phyloP scores from a whole-genome alignment of 1,140 invertebrate species.

The Hyposmocoma kahamanoa region DNA sequence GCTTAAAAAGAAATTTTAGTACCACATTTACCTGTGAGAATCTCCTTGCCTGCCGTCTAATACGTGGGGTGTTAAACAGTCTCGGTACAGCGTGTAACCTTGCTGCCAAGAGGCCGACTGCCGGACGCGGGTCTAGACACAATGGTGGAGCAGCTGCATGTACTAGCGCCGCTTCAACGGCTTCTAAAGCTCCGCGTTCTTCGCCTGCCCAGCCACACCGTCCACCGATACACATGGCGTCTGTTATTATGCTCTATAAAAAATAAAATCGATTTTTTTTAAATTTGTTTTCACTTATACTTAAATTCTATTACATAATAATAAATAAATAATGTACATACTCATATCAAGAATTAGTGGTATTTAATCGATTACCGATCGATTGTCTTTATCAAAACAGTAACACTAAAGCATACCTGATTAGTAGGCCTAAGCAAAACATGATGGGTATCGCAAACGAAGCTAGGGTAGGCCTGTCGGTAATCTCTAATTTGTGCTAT shows the following conservation, averaged over 20 bases:
- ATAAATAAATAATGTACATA: no score
- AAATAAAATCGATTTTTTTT: neutral
- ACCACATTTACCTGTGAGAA: slow-evolving; percentile 86
- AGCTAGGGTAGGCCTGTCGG: slow-evolving; percentile 83
- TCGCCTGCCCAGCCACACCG: slow-evolving; percentile 84
- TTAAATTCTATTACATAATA: no score
- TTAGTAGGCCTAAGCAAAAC: slow-evolving; percentile 91
- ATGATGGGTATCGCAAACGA: slow-evolving; percentile 85
- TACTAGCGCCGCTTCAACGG: slow-evolving; percentile 87
- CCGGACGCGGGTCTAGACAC: slow-evolving; percentile 89
- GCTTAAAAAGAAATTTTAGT: no score
- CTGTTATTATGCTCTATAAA: slow-evolving; percentile 81
- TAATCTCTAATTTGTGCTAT: slow-evolving; percentile 94
- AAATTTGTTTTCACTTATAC: no score
- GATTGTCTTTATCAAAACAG: no score
- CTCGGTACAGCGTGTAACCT: slow-evolving; percentile 83
- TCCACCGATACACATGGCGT: slow-evolving; percentile 80
- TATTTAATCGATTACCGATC: no score
- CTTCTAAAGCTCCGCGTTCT: slow-evolving; percentile 85
- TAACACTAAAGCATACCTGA: no score
- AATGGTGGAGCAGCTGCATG: slow-evolving; percentile 88
- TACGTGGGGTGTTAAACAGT: slow-evolving; percentile 82
- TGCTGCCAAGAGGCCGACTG: slow-evolving; percentile 83
- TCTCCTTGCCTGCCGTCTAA: slow-evolving; percentile 83
- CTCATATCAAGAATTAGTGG: no score